phyloP scores from a whole-genome alignment of 2,797 vertebrate genomes.

The Urocyon cinereoargenteus region DNA sequence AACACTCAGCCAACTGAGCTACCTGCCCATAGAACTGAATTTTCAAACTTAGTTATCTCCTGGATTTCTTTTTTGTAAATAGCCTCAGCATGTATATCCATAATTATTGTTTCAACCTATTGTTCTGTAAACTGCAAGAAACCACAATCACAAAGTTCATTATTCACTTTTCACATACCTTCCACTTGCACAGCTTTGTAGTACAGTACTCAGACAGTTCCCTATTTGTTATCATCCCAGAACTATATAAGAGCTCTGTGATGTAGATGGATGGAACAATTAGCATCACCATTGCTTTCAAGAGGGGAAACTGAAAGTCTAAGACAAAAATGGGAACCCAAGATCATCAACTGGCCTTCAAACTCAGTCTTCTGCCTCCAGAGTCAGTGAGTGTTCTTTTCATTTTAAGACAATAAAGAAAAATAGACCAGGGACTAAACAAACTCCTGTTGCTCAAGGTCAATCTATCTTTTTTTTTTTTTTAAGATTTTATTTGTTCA shows the following conservation, averaged over 20 bases:
- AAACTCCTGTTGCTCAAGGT: neutral
- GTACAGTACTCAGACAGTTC: neutral
- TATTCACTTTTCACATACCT: neutral
- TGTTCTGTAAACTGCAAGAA: neutral
- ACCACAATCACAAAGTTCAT: conserved; percentile 17
- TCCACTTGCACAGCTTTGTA: neutral
- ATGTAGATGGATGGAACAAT: neutral
- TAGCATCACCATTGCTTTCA: neutral
- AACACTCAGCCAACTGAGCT: neutral
- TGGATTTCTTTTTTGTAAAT: conserved; percentile 28
- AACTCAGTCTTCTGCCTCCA: neutral
- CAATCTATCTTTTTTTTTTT: neutral
- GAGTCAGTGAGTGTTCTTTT: neutral
- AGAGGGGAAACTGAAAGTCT: neutral
- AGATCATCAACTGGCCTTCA: neutral
- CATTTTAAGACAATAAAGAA: neutral
- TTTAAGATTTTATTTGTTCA: too few species aligned
- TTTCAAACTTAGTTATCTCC: neutral
- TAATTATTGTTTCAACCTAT: neutral
- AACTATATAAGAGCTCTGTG: neutral
- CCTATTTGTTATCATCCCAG: neutral
- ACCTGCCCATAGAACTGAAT: neutral
- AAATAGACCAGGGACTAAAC: neutral
- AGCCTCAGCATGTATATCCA: neutral
- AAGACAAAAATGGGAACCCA: neutral